Percentiles rank a stretch among this genome's conserved stretches.
phyloP scores from a whole-genome alignment of 2,797 vertebrate genomes.

The Mus minutoides region DNA sequence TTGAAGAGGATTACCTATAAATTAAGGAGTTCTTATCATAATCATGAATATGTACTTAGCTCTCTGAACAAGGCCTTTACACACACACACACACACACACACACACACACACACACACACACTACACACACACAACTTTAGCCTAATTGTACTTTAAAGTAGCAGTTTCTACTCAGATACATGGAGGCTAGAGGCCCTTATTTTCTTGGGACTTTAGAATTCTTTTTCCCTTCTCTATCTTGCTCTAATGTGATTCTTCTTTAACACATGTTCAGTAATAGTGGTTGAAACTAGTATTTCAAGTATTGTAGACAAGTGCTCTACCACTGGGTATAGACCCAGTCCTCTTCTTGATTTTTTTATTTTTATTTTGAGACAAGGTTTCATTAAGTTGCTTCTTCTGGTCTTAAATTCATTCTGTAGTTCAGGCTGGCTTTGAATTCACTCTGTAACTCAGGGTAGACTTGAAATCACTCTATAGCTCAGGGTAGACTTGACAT shows the following conservation, averaged over 20 bases:
- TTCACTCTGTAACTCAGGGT: background rate
- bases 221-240: background rate
- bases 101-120: background rate
- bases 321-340: background rate
- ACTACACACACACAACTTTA: too few relatives aligned
- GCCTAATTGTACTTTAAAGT: background rate
- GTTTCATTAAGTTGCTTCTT: background rate
- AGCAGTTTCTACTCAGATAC: background rate
- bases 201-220: background rate
- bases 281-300: background rate
- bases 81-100: background rate
- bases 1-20: constrained; percentile 23
- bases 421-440: background rate
- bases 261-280: background rate
- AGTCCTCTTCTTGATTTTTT: background rate
- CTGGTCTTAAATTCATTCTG: background rate
- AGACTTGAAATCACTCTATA: background rate
- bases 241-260: background rate
- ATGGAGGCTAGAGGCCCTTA: accelerated
- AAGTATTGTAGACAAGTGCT: background rate
- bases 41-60: background rate
- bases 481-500: background rate
- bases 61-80: background rate
- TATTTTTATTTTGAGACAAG: background rate
- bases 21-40: background rate